Base-by-base conservation (phyloP, 2,797 vertebrate genomes). In the Kryptolebias ocellatus region DNA sequence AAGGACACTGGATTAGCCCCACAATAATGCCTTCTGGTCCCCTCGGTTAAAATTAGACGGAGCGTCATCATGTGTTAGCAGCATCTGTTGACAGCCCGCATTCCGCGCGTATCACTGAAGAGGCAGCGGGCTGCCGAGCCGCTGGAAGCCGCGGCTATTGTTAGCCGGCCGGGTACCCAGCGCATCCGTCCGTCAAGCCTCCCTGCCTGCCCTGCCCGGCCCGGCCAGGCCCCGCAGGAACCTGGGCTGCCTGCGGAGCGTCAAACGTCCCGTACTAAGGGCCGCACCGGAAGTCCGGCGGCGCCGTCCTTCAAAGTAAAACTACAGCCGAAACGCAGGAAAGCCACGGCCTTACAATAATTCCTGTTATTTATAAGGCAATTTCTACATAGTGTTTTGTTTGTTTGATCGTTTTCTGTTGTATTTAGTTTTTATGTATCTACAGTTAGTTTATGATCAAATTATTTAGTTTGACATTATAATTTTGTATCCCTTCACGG, bases 21-120 rank as follows among this genome's bases (percentile, higher is more conserved):
- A 91, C 90, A 87, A 78, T 90, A 92, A 94, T 91, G 94, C 92
- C 92, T 92, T 90, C 92, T 79, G 87, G 81, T 92, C 91, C 86
- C 65, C 67, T 67, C 5, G 83, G 95, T 94, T 99, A 99, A 96
- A 97, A 95, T 98, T 98, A 99, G 97, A 89, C 9, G 92, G 92
- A 92, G 96, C 92, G 95, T 98, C 96, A 96, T 95, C 93, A 87
- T 93, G 95, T 94, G 95, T 94, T 94, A 88, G 94, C 78, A 94
- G 95, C 96, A 97, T 97, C 96, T 98, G 96, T 96, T 97, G 96
- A 98, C 96, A 98, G 95, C 91, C 93, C 83, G 92, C 96, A 98
- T 98, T 94, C 95, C 96, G 78, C 15, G 84, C 95, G 92, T 97
- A 96, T 96, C 96, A 95, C 91, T 76, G 88, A 94, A 93, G 95